These are phyloP conservation scores for Scolopax rusticola DNA, from an alignment of 2,797 vertebrate species.

Conservation along the genomic window DNA sequence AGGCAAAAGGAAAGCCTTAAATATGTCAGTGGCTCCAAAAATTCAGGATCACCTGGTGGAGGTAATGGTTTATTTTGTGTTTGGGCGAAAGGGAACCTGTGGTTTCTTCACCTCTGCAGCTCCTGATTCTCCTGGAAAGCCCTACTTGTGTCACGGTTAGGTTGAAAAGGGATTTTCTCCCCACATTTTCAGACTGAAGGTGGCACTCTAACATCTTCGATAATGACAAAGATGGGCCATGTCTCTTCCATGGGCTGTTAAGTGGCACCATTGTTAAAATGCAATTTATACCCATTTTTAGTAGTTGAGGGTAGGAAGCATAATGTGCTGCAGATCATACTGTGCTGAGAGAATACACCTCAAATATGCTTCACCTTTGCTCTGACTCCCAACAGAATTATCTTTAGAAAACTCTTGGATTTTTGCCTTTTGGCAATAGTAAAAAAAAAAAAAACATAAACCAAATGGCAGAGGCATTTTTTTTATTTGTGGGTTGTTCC, in stretches of 20 bases:
- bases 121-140: not conserved
- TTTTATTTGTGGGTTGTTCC: not conserved
- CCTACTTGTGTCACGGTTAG: not conserved
- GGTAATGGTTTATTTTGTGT: not conserved
- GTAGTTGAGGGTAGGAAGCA: not conserved
- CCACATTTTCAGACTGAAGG: slow-evolving; percentile 31
- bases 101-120: not conserved
- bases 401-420: not conserved
- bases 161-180: not conserved
- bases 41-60: rapidly evolving
- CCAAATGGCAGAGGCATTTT: too few species aligned
- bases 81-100: not conserved
- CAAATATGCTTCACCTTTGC: not conserved
- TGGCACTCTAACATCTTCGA: not conserved
- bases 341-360: not conserved
- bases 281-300: not conserved
- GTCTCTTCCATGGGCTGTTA: not conserved
- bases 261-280: not conserved
- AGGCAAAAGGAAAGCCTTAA: not conserved
- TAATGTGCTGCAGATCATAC: not conserved
- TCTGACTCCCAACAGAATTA: not conserved
- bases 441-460: not conserved
- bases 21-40: rapidly evolving
- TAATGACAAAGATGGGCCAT: not conserved
- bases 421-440: not conserved